Conservation (phyloP, 2,888 invertebrate genomes). For the Heliconius ismenius region DNA sequence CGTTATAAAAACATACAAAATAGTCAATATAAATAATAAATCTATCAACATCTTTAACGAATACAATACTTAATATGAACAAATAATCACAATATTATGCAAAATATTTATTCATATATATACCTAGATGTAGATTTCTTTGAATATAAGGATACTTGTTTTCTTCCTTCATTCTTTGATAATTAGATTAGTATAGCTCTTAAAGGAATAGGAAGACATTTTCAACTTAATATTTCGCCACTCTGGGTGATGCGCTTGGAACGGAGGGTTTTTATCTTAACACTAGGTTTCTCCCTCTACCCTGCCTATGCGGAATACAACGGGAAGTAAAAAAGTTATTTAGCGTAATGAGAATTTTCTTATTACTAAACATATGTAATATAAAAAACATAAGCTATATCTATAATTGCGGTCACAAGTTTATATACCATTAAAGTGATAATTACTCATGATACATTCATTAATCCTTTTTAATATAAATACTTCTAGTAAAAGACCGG, state of each 20-base stretch:
- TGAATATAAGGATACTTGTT: background rate
- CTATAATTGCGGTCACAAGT: background rate
- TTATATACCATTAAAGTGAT: background rate
- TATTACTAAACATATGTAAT: too few species aligned
- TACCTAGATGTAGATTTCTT: background rate
- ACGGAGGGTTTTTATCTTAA: too few species aligned
- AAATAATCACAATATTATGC: background rate
- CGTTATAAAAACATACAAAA: too few species aligned
- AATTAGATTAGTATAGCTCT: too few species aligned
- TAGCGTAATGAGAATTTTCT: too few species aligned
- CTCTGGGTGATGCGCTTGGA: too few species aligned
- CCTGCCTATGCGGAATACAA: too few species aligned
- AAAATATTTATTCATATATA: background rate
- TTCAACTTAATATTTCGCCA: too few species aligned
- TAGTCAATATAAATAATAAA: background rate
- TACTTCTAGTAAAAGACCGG: background rate
- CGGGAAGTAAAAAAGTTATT: too few species aligned
- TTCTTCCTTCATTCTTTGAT: background rate
- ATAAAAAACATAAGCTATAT: background rate
- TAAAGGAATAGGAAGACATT: too few species aligned
- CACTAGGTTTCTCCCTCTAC: too few species aligned
- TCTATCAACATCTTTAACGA: background rate
- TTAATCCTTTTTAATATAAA: constrained; percentile 1
- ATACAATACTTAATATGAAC: background rate
- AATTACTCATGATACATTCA: background rate